Percentiles rank a stretch among this genome's conserved stretches.
Evolutionary conservation across 2,888 invertebrate genomes (phyloP).

Genomic region (Copidosoma aretas): DNA sequence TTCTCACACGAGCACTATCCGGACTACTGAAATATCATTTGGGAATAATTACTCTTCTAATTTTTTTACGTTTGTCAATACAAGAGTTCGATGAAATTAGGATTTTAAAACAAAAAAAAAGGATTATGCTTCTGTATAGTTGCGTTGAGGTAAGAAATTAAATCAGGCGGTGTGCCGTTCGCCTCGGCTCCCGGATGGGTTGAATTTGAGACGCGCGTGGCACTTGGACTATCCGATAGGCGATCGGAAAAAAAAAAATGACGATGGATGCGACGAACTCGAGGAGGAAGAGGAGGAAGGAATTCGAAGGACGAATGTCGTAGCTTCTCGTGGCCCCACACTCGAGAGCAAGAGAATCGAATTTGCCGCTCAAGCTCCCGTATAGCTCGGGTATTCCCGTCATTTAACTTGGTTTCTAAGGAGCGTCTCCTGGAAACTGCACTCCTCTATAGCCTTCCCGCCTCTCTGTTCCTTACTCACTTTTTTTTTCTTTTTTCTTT

Average conservation of each 20-base stretch:
- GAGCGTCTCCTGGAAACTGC: neutral
- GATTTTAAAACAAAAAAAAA: no score
- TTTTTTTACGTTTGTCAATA: no score
- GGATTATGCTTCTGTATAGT: no score
- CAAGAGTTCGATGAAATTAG: no score
- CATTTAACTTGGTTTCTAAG: conserved; percentile 42
- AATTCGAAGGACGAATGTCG: conserved; percentile 20
- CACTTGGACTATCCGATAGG: conserved; percentile 32
- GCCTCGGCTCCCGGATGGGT: neutral
- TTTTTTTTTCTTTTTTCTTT: no score
- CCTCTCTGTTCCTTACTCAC: neutral
- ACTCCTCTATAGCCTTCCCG: no score
- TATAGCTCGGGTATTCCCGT: conserved; percentile 25
- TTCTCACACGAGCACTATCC: no score
- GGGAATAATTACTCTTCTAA: no score
- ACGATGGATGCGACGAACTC: neutral
- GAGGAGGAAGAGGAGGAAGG: neutral
- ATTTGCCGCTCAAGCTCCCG: conserved; percentile 38
- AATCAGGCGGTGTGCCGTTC: no score
- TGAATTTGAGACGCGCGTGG: conserved; percentile 26
- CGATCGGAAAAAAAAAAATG: conserved; percentile 14
- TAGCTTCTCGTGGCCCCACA: conserved; percentile 27
- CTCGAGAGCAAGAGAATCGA: conserved; percentile 32
- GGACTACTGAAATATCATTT: no score
- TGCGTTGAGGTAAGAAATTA: no score